Percentiles rank a stretch among this genome's conserved stretches.
Conservation (phyloP, 2,888 invertebrate genomes). For the Diploptera punctata region DNA sequence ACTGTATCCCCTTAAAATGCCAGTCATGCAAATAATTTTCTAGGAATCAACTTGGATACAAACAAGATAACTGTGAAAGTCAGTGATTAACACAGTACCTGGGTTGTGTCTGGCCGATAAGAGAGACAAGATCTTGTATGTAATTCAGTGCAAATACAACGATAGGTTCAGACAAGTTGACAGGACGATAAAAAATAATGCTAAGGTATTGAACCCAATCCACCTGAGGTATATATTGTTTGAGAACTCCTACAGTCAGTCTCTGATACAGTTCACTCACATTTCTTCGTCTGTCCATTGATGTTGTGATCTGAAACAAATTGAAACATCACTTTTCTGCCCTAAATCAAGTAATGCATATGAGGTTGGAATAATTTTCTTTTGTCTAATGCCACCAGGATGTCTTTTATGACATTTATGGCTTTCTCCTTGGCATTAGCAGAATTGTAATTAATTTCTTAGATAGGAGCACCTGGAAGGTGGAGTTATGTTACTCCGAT, state of each 20-base stretch:
- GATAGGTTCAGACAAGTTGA: constrained; percentile 68
- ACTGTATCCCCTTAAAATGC: too few relatives aligned
- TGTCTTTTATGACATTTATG: too few relatives aligned
- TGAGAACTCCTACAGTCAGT: constrained; percentile 74
- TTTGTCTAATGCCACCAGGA: too few relatives aligned
- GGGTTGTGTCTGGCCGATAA: constrained; percentile 58
- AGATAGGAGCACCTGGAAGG: too few relatives aligned
- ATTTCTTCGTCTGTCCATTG: constrained; percentile 81
- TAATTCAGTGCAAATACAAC: constrained; percentile 78
- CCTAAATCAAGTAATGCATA: too few relatives aligned
- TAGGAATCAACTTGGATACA: too few relatives aligned
- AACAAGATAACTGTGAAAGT: too few relatives aligned
- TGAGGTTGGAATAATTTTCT: too few relatives aligned
- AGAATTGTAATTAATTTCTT: too few relatives aligned
- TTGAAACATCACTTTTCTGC: neutral
- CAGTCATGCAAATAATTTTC: too few relatives aligned
- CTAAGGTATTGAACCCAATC: constrained; percentile 75
- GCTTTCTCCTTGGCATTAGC: too few relatives aligned
- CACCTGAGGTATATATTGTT: constrained; percentile 70
- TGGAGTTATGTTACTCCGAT: too few relatives aligned
- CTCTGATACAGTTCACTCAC: constrained; percentile 84
- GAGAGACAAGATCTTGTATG: constrained; percentile 68
- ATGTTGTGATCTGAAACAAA: constrained; percentile 71
- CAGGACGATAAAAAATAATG: constrained; percentile 69
- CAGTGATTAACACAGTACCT: constrained; percentile 46